Evolutionary conservation across 37 sponge, comb jelly and placozoan genomes (phyloP).

Genomic region (Dysidea cf. avara): DNA sequence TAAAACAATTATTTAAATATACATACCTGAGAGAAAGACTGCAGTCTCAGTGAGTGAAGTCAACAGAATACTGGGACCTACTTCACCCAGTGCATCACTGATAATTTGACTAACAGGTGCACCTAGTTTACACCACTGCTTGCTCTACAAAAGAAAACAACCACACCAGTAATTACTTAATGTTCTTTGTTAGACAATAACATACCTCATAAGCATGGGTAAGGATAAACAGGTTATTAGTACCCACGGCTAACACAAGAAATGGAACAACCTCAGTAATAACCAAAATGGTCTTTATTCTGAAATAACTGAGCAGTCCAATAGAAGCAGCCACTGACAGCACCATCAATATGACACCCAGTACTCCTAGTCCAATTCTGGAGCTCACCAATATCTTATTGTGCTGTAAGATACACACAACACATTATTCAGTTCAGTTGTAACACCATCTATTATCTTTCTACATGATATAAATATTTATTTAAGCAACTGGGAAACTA

Average conservation of each 20-base stretch:
- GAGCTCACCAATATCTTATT: slow-evolving; percentile 70
- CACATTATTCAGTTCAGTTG: too few relatives aligned
- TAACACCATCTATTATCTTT: too few relatives aligned
- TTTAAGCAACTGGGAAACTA: too few relatives aligned
- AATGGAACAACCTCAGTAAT: slow-evolving; percentile 94
- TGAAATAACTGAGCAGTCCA: slow-evolving; percentile 78
- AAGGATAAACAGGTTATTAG: slow-evolving; percentile 94
- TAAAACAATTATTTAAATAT: too few relatives aligned
- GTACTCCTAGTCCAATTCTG: slow-evolving; percentile 68
- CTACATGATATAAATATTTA: too few relatives aligned
- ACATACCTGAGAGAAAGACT: slow-evolving; percentile 86
- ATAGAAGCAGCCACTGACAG: slow-evolving; percentile 77
- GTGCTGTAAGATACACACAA: too few relatives aligned
- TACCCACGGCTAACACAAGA: slow-evolving; percentile 96
- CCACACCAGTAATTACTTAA: too few relatives aligned
- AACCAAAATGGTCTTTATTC: too few relatives aligned
- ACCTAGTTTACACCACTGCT: too few relatives aligned
- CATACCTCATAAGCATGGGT: slow-evolving; percentile 90
- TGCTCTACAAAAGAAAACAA: too few relatives aligned
- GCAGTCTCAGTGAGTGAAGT: slow-evolving; percentile 85
- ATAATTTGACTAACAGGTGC: slow-evolving; percentile 37
- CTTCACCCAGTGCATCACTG: slow-evolving; percentile 68
- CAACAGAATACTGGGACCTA: slow-evolving; percentile 91
- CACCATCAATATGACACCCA: slow-evolving; percentile 85
- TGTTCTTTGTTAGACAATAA: too few relatives aligned